Evolutionary conservation across 2,113 vertebrate genomes (phyloP).

Genomic region (Alces alces): DNA sequence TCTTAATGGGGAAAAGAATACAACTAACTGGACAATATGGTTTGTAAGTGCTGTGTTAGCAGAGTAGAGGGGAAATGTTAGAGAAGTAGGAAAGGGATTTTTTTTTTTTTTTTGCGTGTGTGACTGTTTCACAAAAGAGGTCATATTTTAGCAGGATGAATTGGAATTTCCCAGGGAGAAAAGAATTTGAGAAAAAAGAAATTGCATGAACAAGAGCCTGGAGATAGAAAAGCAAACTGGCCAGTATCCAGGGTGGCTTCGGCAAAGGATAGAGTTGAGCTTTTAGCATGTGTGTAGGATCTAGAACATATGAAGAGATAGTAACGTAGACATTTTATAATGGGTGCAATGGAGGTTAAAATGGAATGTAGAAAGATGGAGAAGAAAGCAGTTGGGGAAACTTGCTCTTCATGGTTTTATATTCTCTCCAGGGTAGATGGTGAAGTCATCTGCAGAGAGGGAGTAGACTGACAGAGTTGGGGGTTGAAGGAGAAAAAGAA

Average conservation of each 20-base stretch:
- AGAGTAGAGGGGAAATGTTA: background rate
- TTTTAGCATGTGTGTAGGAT: background rate
- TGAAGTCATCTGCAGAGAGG: background rate
- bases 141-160: background rate
- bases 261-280: background rate
- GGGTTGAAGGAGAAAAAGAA: background rate
- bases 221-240: background rate
- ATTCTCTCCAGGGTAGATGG: background rate
- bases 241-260: background rate
- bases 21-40: background rate
- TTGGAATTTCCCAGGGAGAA: background rate
- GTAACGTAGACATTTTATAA: background rate
- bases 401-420: background rate
- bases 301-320: background rate
- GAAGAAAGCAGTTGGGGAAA: background rate
- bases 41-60: background rate
- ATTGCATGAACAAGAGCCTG: background rate
- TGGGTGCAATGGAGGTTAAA: background rate
- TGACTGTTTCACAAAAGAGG: background rate
- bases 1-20: background rate
- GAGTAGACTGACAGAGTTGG: background rate
- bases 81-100: background rate
- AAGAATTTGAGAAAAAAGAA: slow-evolving; percentile 16
- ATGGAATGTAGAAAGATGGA: background rate
- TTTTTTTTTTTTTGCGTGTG: background rate